These are phyloP conservation scores for Tinea pellionella DNA, from an alignment of 2,888 invertebrate genomes.

Conservation along the genomic window DNA sequence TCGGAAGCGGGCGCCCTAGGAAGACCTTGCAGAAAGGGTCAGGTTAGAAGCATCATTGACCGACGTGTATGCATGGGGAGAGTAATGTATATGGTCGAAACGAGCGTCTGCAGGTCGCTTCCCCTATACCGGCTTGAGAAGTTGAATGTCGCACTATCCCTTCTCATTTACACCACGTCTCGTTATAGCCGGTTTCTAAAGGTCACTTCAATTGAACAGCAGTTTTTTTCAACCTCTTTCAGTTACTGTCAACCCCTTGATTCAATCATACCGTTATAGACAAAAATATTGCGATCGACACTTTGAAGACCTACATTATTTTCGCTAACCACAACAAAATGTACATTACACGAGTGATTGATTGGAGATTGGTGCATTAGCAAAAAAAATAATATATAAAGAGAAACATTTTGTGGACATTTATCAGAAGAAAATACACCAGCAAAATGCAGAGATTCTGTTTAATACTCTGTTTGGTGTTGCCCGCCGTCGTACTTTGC, in stretches of 20 bases:
- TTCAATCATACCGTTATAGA: neutral
- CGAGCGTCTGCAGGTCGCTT: no score
- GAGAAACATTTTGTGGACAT: neutral
- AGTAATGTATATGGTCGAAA: no score
- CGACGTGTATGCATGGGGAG: no score
- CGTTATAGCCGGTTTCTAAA: no score
- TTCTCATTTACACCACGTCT: no score
- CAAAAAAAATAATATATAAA: neutral
- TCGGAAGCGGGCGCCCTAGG: no score
- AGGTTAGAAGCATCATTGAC: no score
- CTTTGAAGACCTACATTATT: neutral
- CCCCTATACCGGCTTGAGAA: no score
- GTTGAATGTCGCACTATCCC: no score
- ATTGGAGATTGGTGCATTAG: neutral
- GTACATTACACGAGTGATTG: neutral
- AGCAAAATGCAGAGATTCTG: neutral
- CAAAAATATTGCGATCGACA: neutral
- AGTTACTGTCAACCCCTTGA: neutral
- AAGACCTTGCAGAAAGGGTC: no score
- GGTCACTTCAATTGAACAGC: no score
- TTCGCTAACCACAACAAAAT: neutral
- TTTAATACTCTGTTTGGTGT: constrained; percentile 42
- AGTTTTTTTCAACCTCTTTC: no score
- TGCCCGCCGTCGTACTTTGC: constrained; percentile 38
- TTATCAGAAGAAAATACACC: neutral